These are phyloP conservation scores for Riptortus pedestris DNA, from an alignment of 1,140 invertebrate genomes.

Conservation along the genomic window DNA sequence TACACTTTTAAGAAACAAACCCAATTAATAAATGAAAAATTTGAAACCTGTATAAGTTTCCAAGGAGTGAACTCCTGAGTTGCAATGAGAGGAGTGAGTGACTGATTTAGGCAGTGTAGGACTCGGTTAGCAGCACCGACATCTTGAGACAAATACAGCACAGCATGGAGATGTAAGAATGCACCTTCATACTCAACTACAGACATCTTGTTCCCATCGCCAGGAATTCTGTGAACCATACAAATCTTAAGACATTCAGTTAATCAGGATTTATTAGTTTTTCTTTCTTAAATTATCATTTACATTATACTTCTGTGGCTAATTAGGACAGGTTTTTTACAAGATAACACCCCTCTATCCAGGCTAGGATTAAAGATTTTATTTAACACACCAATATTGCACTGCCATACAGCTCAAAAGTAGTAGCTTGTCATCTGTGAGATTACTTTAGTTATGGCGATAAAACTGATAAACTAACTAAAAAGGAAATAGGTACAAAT, in stretches of 20 bases:
- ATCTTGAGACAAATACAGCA: conserved; percentile 48
- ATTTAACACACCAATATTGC: no score
- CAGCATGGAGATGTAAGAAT: conserved; percentile 56
- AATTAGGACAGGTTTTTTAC: neutral
- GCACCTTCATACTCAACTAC: conserved; percentile 55
- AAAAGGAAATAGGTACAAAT: no score
- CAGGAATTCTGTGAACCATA: conserved; percentile 20
- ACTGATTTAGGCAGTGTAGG: conserved; percentile 51
- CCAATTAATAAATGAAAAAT: no score
- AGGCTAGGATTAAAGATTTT: no score
- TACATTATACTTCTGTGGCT: no score
- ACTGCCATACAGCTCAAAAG: no score
- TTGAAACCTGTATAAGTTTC: conserved; percentile 50
- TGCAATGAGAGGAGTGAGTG: conserved; percentile 60
- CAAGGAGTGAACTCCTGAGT: conserved; percentile 64
- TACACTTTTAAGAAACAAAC: no score
- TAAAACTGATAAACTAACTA: no score
- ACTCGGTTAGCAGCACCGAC: conserved; percentile 47
- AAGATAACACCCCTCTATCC: no score
- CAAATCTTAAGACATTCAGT: conserved; percentile 21
- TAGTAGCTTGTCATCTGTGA: no score
- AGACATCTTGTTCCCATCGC: conserved; percentile 38
- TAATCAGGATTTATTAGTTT: no score
- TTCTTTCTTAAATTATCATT: neutral
- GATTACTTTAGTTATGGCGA: no score